Evolutionary conservation across 2,113 vertebrate genomes (phyloP), one percentile per base, ranked within the genome.

Genomic region (Menura novaehollandiae): DNA sequence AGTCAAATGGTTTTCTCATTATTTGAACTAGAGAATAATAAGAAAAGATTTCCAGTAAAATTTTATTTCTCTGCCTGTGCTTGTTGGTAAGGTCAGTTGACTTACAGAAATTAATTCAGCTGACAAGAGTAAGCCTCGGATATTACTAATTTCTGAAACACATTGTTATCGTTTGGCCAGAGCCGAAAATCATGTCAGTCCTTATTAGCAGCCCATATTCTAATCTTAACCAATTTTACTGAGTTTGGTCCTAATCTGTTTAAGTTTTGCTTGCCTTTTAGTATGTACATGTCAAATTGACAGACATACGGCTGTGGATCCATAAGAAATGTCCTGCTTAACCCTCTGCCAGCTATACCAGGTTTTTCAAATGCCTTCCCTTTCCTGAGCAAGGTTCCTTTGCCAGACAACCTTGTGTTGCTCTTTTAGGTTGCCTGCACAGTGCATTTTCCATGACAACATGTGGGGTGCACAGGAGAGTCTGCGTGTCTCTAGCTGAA

Each of bases 281-380:
- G 18, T 22, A 7, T 1, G 0, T 35, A 16, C 15, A 5, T 26
- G 39, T 53, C 76, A 60, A 76, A 66, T 22, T 28, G 55, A 60
- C 32, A 85, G 35, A 32, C 0, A 0, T 69, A 12, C 24, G 49
- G 41, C 10, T 27, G 15, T 35, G 32, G 20, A 60, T 32, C 7
- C 1, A 0, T 51, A 58, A 89, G 52, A 51, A 68, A 75, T 11
- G 9, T 56, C 28, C 22, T 35, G 9, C 11, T 15, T 47, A 46
- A 56, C 4, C 30, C 6, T 33, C 37, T 62, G 6, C 16, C 47
- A 63, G 3, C 41, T 64, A 7, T 52, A 16, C 11, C 10, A 35
- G 47, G 9, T 39, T 94, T 87, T 85, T 73, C 49, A 55, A 47
- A 59, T 11, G 18, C 11, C 67, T 75, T 67, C 7, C 7, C 16